phyloP scores from a whole-genome alignment of 2,113 vertebrate species.

The Scartelaos histophorus region DNA sequence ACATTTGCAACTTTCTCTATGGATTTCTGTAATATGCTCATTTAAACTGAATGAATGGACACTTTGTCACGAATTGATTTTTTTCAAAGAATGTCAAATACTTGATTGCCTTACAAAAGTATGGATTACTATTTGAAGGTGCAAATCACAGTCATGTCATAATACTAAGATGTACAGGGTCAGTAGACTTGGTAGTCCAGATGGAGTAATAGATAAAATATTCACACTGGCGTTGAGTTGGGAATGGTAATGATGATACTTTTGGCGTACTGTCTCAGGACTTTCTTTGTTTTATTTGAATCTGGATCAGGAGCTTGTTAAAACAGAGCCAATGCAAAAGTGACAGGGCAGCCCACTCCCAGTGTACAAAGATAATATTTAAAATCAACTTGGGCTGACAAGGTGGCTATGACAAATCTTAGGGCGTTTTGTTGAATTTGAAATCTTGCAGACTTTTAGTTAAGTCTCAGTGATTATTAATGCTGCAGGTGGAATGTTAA shows the following conservation, averaged over 20 bases:
- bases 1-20: too few relatives aligned
- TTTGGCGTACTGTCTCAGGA: slow-evolving; percentile 53
- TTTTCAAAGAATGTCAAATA: slow-evolving; percentile 17
- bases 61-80: slow-evolving; percentile 22
- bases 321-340: slow-evolving; percentile 42
- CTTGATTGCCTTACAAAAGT: slow-evolving; percentile 33
- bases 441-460: background rate
- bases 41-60: background rate
- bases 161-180: slow-evolving; percentile 47
- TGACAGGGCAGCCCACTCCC: slow-evolving; percentile 41
- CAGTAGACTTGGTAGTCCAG: slow-evolving; percentile 60
- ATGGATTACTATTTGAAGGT: slow-evolving; percentile 41
- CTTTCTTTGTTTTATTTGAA: slow-evolving; percentile 68
- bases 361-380: slow-evolving; percentile 45
- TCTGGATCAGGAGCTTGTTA: slow-evolving; percentile 51
- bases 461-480: background rate
- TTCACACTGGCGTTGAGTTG: slow-evolving; percentile 53
- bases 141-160: slow-evolving; percentile 36
- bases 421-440: background rate
- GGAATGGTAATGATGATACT: slow-evolving; percentile 69
- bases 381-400: slow-evolving; percentile 25
- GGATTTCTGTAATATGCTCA: background rate
- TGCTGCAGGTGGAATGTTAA: background rate
- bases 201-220: slow-evolving; percentile 65
- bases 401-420: slow-evolving; percentile 13